Percentiles rank a stretch among this genome's conserved stretches.
phyloP scores from a whole-genome alignment of 2,113 vertebrate species.

The Empidonax traillii region DNA sequence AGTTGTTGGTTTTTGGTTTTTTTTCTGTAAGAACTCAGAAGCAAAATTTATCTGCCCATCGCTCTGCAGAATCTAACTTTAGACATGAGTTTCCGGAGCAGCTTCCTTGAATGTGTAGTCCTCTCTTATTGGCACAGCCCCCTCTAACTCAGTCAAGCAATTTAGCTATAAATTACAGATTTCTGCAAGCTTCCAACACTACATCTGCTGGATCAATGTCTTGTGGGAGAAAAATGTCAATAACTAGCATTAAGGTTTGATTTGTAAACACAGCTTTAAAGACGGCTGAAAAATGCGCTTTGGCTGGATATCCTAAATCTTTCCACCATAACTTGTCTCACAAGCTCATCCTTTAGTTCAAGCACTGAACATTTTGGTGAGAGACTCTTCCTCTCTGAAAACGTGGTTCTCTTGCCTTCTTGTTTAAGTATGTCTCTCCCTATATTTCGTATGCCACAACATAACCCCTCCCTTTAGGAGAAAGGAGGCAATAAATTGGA shows the following conservation, averaged over 20 bases:
- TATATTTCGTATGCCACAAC: not conserved
- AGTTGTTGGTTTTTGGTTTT: not conserved
- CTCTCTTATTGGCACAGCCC: not conserved
- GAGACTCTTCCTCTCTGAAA: not conserved
- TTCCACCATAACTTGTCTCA: not conserved
- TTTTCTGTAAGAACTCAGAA: not conserved
- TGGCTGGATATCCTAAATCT: not conserved
- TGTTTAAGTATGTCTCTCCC: not conserved
- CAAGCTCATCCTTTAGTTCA: not conserved
- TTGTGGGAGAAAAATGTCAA: not conserved
- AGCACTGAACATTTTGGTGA: not conserved
- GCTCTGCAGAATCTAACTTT: not conserved
- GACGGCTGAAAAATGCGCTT: not conserved
- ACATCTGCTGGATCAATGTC: not conserved
- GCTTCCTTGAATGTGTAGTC: not conserved
- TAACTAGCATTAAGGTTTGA: not conserved
- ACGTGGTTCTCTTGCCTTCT: not conserved
- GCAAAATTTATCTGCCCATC: not conserved
- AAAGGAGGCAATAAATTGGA: not conserved
- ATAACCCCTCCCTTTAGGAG: not conserved
- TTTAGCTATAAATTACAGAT: not conserved
- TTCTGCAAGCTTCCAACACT: not conserved
- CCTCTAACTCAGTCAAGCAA: not conserved
- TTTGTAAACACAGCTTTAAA: slow-evolving; percentile 3
- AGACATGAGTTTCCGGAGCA: not conserved